phyloP scores from a whole-genome alignment of 2,797 vertebrate genomes.

The Typhlichthys eigenmanni region DNA sequence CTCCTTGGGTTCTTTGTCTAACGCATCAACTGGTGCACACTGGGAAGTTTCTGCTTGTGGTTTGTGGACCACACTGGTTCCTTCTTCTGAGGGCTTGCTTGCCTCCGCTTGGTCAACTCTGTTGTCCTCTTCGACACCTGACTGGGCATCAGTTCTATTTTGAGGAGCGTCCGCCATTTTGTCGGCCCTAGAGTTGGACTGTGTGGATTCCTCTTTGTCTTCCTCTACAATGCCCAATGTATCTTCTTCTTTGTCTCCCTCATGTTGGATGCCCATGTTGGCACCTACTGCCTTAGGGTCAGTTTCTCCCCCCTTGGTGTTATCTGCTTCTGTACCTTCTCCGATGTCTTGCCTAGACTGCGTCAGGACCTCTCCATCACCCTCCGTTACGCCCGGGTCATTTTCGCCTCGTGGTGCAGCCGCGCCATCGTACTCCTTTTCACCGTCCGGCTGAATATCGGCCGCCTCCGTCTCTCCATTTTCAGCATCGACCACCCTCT shows the following conservation, averaged over 20 bases:
- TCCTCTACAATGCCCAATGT: background rate
- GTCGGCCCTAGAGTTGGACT: conserved; percentile 1
- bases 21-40: conserved; percentile 7
- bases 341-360: background rate
- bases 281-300: no score
- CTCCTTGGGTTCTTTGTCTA: background rate
- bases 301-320: no score
- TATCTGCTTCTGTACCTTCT: conserved; percentile 26
- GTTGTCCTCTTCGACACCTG: conserved; percentile 39
- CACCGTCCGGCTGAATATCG: conserved; percentile 8
- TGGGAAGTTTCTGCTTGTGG: conserved; percentile 41
- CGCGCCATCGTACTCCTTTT: conserved; percentile 6
- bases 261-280: no score
- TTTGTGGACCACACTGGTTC: conserved; percentile 57
- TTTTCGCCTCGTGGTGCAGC: conserved; percentile 11
- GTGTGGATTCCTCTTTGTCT: background rate
- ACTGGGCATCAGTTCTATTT: background rate
- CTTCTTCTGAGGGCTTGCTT: conserved; percentile 64
- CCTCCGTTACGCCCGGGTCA: background rate
- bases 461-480: conserved; percentile 43
- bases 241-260: no score
- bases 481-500: conserved; percentile 43
- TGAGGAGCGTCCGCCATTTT: background rate
- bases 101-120: conserved; percentile 49
- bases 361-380: background rate